Evolutionary conservation across 1,140 invertebrate genomes (phyloP).

Genomic region (Meloidogyne chitwoodi): DNA sequence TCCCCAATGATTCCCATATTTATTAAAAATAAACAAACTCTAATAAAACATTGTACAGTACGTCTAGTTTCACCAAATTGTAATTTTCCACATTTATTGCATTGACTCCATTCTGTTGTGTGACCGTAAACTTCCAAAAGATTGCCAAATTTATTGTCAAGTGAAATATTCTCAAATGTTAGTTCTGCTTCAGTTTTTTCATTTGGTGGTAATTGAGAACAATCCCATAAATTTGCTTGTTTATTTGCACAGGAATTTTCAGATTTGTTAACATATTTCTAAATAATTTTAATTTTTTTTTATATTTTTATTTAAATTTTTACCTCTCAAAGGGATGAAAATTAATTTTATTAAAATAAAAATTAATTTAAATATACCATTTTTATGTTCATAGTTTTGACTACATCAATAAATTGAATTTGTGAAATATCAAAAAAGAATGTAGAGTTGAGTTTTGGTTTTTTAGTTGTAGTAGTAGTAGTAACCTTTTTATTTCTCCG

Average conservation of each 20-base stretch:
- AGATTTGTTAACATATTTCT: background rate
- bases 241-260: background rate
- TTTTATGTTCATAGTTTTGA: background rate
- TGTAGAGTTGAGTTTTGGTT: no score
- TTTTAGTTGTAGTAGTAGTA: background rate
- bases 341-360: no score
- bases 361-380: background rate
- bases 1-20: no score
- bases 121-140: conserved; percentile 9
- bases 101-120: conserved; percentile 10
- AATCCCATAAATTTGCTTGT: background rate
- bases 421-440: background rate
- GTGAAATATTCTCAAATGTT: background rate
- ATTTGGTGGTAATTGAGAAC: background rate
- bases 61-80: conserved; percentile 1
- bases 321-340: no score
- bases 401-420: background rate
- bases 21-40: background rate
- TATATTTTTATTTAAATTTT: no score
- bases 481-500: background rate
- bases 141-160: background rate
- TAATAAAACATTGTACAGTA: conserved; percentile 9
- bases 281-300: no score
- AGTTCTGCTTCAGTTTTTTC: background rate
- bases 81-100: conserved; percentile 6